These are phyloP conservation scores for Globia sparganii DNA, from an alignment of 2,888 invertebrate genomes.

Conservation along the genomic window DNA sequence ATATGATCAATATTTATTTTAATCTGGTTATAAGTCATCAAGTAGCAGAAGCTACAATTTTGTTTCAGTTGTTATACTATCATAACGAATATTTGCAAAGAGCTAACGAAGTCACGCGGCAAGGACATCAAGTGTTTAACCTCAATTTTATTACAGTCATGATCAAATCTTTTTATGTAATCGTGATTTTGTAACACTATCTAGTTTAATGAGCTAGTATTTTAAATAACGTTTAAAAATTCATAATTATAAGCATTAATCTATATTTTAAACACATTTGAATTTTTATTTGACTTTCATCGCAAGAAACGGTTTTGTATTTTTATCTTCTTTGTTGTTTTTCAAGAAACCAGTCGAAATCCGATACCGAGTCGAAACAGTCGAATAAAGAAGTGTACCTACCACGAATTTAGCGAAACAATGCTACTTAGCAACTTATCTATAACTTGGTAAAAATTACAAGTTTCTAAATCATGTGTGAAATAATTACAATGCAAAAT, in stretches of 20 bases:
- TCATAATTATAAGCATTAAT: constrained; percentile 1
- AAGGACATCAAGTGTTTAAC: constrained; percentile 54
- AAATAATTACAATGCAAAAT: constrained; percentile 50
- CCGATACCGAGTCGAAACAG: too few species aligned
- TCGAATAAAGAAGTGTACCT: neutral
- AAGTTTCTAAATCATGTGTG: constrained; percentile 58
- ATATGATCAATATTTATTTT: neutral
- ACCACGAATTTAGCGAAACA: constrained; percentile 20
- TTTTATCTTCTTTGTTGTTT: neutral
- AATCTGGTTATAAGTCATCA: neutral
- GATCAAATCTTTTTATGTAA: constrained; percentile 57
- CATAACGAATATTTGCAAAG: constrained; percentile 56
- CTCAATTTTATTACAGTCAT: constrained; percentile 51
- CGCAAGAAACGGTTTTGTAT: neutral
- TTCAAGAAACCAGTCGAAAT: neutral
- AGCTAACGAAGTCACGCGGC: constrained; percentile 53
- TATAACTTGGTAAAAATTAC: constrained; percentile 49
- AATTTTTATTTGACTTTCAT: neutral
- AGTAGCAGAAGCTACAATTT: constrained; percentile 1
- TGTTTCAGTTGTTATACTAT: neutral
- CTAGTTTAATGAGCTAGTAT: constrained; percentile 32
- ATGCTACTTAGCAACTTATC: constrained; percentile 36
- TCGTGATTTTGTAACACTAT: constrained; percentile 32
- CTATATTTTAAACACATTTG: neutral
- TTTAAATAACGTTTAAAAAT: neutral